Evolutionary conservation across 1,140 invertebrate genomes (phyloP), one percentile per base, ranked within the genome.

Genomic region (Lordiphosa stackelbergi): DNA sequence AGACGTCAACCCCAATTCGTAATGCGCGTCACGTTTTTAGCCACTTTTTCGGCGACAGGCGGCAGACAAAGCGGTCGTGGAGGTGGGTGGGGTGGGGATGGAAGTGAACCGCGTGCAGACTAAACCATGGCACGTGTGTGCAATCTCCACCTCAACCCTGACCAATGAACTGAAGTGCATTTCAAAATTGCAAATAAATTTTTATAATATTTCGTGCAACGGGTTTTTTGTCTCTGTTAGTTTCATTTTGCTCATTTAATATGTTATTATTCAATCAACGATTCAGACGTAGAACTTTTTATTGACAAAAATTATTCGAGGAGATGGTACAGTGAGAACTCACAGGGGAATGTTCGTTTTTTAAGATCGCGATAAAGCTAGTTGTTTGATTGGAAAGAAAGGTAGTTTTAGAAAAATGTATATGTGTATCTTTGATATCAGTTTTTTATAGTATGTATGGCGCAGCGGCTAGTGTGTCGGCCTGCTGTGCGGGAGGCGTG

Each of bases 1-100:
- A 0, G 51, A 12, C 48, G 48, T 59, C 66, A 72, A 49, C 51
- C 37, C 45, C 46, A 53, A 66, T 81, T 74, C 16, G 60, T 35
- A 59, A 79, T 79, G 66, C 74, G 38, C 66, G 69, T 79, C 74
- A 81, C 74, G 74, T 79, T 74, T 60, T 69, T 58, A 61, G 75
- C 57, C 66, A 81, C 75, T 79, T 79, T 81, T 78, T 55, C 43
- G 70, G 61, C 56, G 73, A 62, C 60, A 73, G 72, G 49, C 54
- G 51, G 64, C 53, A 69, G 73, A 72, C 62, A 58, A 51, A 31
- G 31, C 13, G 35, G 38, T 16, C 13, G 10, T 31, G 31, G 24
- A 22, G 36, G 28, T 48, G 28, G 41, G 56, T 56, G 22, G 10
- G 35, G 22, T 19, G 51, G 34, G 28, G 45, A 56, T 73, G 24